Conservation (phyloP, 2,888 invertebrate species). For the Aromia moschata region DNA sequence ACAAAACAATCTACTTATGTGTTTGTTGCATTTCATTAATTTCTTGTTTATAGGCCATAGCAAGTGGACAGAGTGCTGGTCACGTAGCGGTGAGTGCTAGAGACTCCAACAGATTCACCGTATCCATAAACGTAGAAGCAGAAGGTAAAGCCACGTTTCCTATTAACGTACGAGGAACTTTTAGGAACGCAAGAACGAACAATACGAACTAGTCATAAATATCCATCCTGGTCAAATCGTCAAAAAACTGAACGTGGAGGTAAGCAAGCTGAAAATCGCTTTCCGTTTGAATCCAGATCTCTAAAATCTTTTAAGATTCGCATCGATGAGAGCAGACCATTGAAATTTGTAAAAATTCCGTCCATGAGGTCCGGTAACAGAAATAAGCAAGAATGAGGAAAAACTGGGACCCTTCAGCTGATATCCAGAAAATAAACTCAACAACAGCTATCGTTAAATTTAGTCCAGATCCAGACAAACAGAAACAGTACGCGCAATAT, state of each 20-base stretch:
- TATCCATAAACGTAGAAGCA: conserved; percentile 72
- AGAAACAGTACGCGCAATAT: conserved; percentile 64
- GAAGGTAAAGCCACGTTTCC: conserved; percentile 70
- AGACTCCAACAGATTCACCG: conserved; percentile 73
- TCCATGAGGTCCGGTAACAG: conserved; percentile 72
- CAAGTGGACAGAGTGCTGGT: conserved; percentile 63
- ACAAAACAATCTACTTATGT: neutral
- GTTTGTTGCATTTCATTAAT: too few species aligned
- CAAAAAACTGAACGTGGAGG: conserved; percentile 64
- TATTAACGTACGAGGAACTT: conserved; percentile 76
- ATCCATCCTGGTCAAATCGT: conserved; percentile 73
- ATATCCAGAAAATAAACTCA: conserved; percentile 47
- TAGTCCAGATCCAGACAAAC: conserved; percentile 68
- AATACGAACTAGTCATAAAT: conserved; percentile 75
- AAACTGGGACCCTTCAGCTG: conserved; percentile 58
- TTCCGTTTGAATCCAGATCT: conserved; percentile 42
- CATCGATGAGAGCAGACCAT: conserved; percentile 70
- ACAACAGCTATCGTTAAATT: conserved; percentile 64
- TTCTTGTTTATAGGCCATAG: conserved; percentile 27
- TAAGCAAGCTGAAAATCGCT: conserved; percentile 67
- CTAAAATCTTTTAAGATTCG: conserved; percentile 60
- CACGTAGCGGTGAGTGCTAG: conserved; percentile 70
- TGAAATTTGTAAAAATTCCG: conserved; percentile 70
- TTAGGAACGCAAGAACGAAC: conserved; percentile 69
- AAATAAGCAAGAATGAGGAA: conserved; percentile 68